Evolutionary conservation across 2,888 invertebrate genomes (phyloP).

Genomic region (Lacanobia oleracea): DNA sequence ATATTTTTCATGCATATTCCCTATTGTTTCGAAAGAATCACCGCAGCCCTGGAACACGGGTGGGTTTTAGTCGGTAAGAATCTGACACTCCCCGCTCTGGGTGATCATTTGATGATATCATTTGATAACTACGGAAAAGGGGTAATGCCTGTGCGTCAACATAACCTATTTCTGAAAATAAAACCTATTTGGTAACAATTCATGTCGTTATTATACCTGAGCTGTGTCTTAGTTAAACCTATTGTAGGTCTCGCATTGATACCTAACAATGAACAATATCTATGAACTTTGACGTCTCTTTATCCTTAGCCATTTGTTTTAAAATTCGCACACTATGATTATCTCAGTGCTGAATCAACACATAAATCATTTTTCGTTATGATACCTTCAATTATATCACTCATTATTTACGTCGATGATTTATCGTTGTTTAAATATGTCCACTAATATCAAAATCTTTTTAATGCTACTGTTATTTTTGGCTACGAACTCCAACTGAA

Average conservation of each 20-base stretch:
- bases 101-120: too few species aligned
- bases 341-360: background rate
- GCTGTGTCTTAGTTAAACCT: background rate
- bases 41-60: too few species aligned
- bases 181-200: background rate
- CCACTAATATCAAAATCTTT: background rate
- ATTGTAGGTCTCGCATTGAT: background rate
- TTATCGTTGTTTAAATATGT: background rate
- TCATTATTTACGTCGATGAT: conserved; percentile 15
- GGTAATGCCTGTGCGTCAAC: too few species aligned
- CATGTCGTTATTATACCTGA: background rate
- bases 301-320: conserved; percentile 1
- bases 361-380: background rate
- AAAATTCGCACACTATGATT: background rate
- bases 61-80: background rate
- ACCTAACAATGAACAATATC: conserved; percentile 17
- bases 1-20: too few species aligned
- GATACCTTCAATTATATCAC: conserved; percentile 1
- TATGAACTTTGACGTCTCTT: conserved; percentile 19
- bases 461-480: conserved; percentile 10
- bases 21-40: too few species aligned
- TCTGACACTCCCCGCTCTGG: background rate
- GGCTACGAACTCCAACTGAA: background rate
- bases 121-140: too few species aligned
- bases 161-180: background rate